Conservation (phyloP, 2,888 invertebrate genomes). For the Mimas tiliae region DNA sequence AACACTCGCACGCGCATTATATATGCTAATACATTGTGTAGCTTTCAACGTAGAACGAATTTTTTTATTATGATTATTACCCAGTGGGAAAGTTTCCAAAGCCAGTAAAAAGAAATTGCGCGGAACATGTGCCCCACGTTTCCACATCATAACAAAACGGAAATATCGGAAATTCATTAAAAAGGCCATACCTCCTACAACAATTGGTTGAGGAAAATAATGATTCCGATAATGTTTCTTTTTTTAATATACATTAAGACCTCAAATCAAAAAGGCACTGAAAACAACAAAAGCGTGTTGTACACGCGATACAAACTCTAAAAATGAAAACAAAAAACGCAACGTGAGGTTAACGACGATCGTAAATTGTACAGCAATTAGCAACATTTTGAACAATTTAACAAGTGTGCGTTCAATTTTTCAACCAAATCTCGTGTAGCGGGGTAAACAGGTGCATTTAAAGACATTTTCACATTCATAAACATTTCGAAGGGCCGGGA, state of each 20-base stretch:
- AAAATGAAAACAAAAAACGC: constrained; percentile 6
- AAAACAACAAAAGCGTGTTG: neutral
- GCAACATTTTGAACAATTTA: constrained; percentile 45
- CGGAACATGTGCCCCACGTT: constrained; percentile 36
- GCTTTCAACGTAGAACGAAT: constrained; percentile 51
- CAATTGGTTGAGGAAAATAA: neutral
- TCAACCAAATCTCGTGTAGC: constrained; percentile 49
- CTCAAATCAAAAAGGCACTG: neutral
- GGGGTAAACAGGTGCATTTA: constrained; percentile 59
- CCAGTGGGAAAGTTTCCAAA: constrained; percentile 37
- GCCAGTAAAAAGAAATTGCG: constrained; percentile 38
- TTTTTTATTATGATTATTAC: constrained; percentile 59
- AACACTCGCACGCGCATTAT: constrained; percentile 45
- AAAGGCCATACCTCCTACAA: constrained; percentile 3
- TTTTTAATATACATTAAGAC: neutral
- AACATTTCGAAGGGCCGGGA: constrained; percentile 52
- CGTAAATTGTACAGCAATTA: constrained; percentile 53
- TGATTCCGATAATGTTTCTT: constrained; percentile 4
- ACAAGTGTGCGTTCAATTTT: constrained; percentile 49
- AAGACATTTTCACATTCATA: constrained; percentile 71
- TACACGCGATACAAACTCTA: constrained; percentile 4
- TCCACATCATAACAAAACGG: constrained; percentile 34
- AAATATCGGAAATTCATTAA: constrained; percentile 40
- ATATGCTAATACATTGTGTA: constrained; percentile 61
- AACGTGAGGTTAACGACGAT: constrained; percentile 20